Evolutionary conservation across 2,888 invertebrate species (phyloP).

Genomic region (Entomobrya multifasciata): DNA sequence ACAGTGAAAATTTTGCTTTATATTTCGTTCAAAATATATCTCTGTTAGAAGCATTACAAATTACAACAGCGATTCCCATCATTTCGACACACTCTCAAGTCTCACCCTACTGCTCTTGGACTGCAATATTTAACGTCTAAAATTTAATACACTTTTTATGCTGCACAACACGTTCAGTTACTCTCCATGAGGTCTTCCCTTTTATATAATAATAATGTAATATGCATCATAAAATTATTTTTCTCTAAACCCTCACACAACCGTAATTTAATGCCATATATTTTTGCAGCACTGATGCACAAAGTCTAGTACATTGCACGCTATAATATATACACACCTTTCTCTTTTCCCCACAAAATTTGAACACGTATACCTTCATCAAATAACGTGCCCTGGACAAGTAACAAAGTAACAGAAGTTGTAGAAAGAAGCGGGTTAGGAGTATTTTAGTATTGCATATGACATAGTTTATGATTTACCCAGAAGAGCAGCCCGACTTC

Average conservation of each 20-base stretch:
- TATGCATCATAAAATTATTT: conserved; percentile 47
- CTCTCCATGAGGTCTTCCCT: not conserved
- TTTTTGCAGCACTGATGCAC: not conserved
- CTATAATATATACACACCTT: conserved; percentile 58
- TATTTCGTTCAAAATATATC: not conserved
- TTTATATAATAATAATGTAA: conserved; percentile 9
- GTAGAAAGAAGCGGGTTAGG: too few relatives aligned
- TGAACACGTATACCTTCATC: too few relatives aligned
- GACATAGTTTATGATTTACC: conserved; percentile 22
- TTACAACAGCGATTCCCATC: conserved; percentile 3
- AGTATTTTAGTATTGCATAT: not conserved
- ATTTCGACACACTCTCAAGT: conserved; percentile 16
- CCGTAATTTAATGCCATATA: not conserved
- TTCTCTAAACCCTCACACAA: conserved; percentile 27
- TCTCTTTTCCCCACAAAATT: not conserved
- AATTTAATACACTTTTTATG: conserved; percentile 36
- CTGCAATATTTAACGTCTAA: conserved; percentile 19
- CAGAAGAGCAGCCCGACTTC: not conserved
- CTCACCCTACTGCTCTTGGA: too few relatives aligned
- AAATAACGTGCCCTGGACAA: too few relatives aligned
- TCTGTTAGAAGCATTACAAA: conserved; percentile 31
- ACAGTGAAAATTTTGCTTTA: too few relatives aligned
- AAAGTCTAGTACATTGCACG: too few relatives aligned
- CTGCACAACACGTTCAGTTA: too few relatives aligned
- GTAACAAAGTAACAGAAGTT: not conserved